Base-by-base conservation (phyloP, 2,888 invertebrate species). In the Anthophora plumipes region DNA sequence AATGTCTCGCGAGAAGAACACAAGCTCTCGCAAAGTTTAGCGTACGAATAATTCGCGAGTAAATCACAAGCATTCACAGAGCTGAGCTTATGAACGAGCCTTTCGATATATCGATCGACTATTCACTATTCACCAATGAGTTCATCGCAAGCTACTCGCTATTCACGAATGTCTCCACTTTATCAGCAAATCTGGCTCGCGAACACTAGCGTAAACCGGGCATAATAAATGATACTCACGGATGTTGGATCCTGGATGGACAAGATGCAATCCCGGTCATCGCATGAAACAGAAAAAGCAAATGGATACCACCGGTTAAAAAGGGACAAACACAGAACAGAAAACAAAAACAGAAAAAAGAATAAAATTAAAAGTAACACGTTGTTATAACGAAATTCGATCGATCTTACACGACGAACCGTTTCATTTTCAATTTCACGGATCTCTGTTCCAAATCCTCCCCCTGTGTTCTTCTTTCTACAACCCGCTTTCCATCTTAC, bases 181-280 rank as follows among this genome's bases (percentile, higher is more conserved):
- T 31, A 3, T 4, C 31, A 31, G 31, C 31, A 31, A 31, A 31
- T 31, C 31, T 31, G 2, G 31, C 31, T 31, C 31, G 31, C 31
- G 31, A 31, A 31, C 31, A 31, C 31, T 4, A 31, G 31, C 31
- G 31, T 31, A 4, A 31, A 31, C 31, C 4, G 2, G 31, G 31
- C 31, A 31, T 84, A 86, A 85, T 83, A 71, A 85, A 82, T 80
- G 74, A 83, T 89, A 93, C 93, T 93, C 89, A 93, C 93, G 89
- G 93, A 93, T 83, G 92, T 92, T 74, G 93, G 93, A 90, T 93
- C 93, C 93, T 93, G 85, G 61, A 78, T 66, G 67, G 74, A 63
- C 75, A 64, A 83, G 77, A 55, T 37, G 75, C 11, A 22, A 31
- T 41, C 39, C 75, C 59, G 70, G 55, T n/a, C 83, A 77, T 83